phyloP scores from a whole-genome alignment of 2,888 invertebrate species.

The Yponomeuta plumbellus region DNA sequence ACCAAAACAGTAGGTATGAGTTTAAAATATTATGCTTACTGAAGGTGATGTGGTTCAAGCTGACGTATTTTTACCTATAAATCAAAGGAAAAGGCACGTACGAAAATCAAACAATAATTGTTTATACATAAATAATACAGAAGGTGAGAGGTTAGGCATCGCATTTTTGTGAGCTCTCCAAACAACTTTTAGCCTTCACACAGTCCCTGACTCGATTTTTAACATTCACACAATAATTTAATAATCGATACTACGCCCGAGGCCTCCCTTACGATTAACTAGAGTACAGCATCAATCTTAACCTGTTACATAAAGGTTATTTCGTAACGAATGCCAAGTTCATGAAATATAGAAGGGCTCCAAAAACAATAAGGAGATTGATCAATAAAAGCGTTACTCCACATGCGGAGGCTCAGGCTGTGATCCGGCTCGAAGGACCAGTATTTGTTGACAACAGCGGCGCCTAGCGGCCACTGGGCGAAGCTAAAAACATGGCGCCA shows the following conservation, averaged over 20 bases:
- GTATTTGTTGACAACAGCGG: slow-evolving; percentile 37
- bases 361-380: slow-evolving; percentile 40
- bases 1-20: too few relatives aligned
- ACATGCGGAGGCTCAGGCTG: slow-evolving; percentile 26
- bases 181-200: not conserved
- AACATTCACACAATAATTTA: slow-evolving; percentile 1
- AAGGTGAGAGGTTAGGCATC: too few relatives aligned
- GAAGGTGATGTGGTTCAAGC: too few relatives aligned
- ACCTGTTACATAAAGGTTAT: slow-evolving; percentile 27
- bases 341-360: slow-evolving; percentile 26
- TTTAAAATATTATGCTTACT: too few relatives aligned
- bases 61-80: too few relatives aligned
- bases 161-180: not conserved
- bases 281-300: slow-evolving; percentile 1
- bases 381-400: slow-evolving; percentile 44
- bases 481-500: slow-evolving; percentile 19
- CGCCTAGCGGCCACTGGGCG: slow-evolving; percentile 25
- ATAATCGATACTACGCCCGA: not conserved
- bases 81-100: too few relatives aligned
- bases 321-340: slow-evolving; percentile 30
- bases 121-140: too few relatives aligned
- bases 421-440: slow-evolving; percentile 22
- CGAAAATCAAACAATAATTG: too few relatives aligned
- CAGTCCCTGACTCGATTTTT: not conserved
- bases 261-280: slow-evolving; percentile 14